Evolutionary conservation across 2,888 invertebrate genomes (phyloP).

Genomic region (Nomada fabriciana): DNA sequence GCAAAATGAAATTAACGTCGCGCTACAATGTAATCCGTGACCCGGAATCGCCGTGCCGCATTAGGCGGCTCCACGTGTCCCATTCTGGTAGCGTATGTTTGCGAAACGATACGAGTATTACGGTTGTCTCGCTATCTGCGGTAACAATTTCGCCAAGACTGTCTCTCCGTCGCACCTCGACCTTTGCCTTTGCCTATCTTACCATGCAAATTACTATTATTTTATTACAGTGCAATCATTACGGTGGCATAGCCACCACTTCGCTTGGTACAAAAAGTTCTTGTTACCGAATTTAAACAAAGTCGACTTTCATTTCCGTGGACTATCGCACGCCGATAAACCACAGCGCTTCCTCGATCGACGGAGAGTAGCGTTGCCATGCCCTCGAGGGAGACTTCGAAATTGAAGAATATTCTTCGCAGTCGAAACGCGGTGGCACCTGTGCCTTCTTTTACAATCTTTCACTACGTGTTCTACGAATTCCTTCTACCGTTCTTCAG

Average conservation of each 20-base stretch:
- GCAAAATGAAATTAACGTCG: constrained; percentile 66
- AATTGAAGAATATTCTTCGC: background rate
- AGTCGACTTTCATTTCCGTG: constrained; percentile 3
- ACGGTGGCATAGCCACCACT: background rate
- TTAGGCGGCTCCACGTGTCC: constrained; percentile 58
- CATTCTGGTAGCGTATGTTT: constrained; percentile 58
- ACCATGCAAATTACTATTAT: constrained; percentile 37
- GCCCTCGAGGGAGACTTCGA: background rate
- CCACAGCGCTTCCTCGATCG: constrained; percentile 1
- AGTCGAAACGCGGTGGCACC: background rate
- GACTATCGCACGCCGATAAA: constrained; percentile 26
- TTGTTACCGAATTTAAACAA: no score
- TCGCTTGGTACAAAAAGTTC: no score
- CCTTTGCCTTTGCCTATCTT: constrained; percentile 33
- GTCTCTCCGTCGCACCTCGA: constrained; percentile 26
- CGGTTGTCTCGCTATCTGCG: constrained; percentile 56
- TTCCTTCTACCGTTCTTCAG: background rate
- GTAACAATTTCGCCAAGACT: constrained; percentile 48
- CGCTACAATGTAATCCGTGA: constrained; percentile 64
- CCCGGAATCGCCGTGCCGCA: constrained; percentile 62
- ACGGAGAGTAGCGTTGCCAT: constrained; percentile 1
- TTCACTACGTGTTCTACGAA: background rate
- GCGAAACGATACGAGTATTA: constrained; percentile 62
- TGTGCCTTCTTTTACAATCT: background rate
- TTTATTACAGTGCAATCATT: constrained; percentile 38